Evolutionary conservation across 2,888 invertebrate species (phyloP), one percentile per base, ranked within the genome.

Genomic region (Eupithecia inturbata): DNA sequence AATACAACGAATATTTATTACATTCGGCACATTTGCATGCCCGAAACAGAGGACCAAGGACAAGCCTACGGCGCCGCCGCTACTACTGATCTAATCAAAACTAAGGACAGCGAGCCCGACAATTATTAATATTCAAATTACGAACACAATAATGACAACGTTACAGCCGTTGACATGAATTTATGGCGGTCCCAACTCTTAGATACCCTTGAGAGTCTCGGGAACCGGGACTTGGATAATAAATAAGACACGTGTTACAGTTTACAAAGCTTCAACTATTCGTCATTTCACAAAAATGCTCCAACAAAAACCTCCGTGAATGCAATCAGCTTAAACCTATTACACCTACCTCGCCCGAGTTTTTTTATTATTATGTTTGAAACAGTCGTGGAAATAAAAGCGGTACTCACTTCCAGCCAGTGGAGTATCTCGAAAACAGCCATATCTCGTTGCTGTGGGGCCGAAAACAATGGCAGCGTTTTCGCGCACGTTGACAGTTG

Each of bases 351-450:
- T 70, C 76, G 73, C 64, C 63, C 73, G 75, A 77, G 82, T 82
- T 82, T 83, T n/a, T 80, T 81, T 83, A 79, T 81, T 71, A 39
- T 73, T 81, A 76, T 80, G 81, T 81, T 82, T 80, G 79, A 82
- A 83, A 68, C 72, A 75, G 71, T 75, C 80, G 83, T 72, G 80
- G 80, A 84, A 57, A 84, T 82, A 85, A 85, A 86, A 82, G 79
- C 80, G 83, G 84, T 91, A 94, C 95, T 95, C 88, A 95, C 95
- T 98, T 98, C 99, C 99, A 99, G 81, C 99, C 99, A 36, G 98
- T 99, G 69, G 99, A 98, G 94, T 98, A 99, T 86, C 99, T 96
- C 88, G 98, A 99, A 94, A 99, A 99, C 81, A 99, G 95, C 99
- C 99, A 99, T 91, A 97, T 97, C 95, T 98, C 98, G 91, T 97